A percentile compares a stretch with the other conserved stretches of the same genome.
Conservation (phyloP, 2,113 vertebrate species). For the Xiphophorus hellerii region DNA sequence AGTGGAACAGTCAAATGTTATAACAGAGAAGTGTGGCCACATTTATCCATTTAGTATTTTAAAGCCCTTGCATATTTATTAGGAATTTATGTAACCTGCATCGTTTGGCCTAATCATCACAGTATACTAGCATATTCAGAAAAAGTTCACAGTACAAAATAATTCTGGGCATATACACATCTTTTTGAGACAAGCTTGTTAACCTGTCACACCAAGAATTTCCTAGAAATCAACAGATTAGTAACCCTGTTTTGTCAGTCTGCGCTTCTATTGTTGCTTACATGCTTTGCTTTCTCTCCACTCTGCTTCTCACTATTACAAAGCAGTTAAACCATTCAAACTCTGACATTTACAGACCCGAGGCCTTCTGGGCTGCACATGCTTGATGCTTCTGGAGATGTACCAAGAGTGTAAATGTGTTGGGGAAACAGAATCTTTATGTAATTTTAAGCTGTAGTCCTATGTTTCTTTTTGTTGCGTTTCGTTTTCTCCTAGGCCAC, state of each 20-base stretch:
- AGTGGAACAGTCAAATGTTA: too few species aligned
- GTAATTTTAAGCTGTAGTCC: too few species aligned
- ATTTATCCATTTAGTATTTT: not conserved
- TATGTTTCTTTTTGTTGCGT: too few species aligned
- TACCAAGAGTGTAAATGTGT: slow-evolving; percentile 30
- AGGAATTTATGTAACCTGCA: not conserved
- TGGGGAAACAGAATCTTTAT: slow-evolving; percentile 14
- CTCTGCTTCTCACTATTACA: slow-evolving; percentile 60
- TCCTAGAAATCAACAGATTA: slow-evolving; percentile 40
- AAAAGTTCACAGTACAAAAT: not conserved
- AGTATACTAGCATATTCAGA: not conserved
- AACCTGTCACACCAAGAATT: slow-evolving; percentile 24
- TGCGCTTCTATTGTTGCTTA: slow-evolving; percentile 21
- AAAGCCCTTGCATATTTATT: not conserved
- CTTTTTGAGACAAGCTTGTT: slow-evolving; percentile 35
- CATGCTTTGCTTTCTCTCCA: slow-evolving; percentile 45
- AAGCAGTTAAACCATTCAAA: slow-evolving; percentile 29
- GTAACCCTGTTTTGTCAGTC: slow-evolving; percentile 40
- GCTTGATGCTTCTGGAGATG: slow-evolving; percentile 57
- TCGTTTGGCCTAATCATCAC: not conserved
- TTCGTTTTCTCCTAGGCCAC: slow-evolving; percentile 81
- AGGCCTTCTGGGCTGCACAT: slow-evolving; percentile 32
- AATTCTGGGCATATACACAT: not conserved
- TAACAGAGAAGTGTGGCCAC: not conserved
- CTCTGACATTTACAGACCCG: slow-evolving; percentile 69